A percentile compares a stretch with the other conserved stretches of the same genome.
Evolutionary conservation across 2,113 vertebrate genomes (phyloP).

Genomic region (Cyphomyrus discorhynchus): DNA sequence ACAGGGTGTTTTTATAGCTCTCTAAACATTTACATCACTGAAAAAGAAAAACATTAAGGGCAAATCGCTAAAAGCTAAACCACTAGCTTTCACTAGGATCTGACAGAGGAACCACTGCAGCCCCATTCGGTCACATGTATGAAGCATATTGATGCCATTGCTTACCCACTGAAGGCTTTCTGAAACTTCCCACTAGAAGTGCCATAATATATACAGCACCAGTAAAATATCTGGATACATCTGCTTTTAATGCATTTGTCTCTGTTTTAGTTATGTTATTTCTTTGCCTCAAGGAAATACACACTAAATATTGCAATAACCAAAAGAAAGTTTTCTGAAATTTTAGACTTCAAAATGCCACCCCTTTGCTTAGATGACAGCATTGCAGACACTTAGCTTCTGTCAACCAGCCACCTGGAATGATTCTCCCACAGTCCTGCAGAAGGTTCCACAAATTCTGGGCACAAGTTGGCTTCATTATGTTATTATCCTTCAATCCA

Average conservation of each 20-base stretch:
- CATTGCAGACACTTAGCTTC: not conserved
- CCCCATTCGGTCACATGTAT: not conserved
- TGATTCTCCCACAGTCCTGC: not conserved
- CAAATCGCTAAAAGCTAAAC: not conserved
- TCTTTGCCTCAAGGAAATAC: not conserved
- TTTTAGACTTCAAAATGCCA: not conserved
- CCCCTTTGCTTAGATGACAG: not conserved
- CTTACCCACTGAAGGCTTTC: not conserved
- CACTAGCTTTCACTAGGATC: not conserved
- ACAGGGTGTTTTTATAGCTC: not conserved
- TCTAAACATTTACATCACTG: not conserved
- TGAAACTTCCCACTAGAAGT: not conserved
- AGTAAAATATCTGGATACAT: not conserved
- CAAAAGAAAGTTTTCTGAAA: not conserved
- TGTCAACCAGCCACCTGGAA: not conserved
- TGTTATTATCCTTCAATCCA: not conserved
- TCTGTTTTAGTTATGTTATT: not conserved
- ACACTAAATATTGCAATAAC: not conserved
- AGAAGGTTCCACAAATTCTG: not conserved
- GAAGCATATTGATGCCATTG: not conserved
- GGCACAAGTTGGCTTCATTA: not conserved
- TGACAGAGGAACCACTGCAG: too few relatives aligned
- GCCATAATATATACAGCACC: not conserved
- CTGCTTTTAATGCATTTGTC: not conserved
- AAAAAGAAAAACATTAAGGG: not conserved